Conservation (phyloP, 1,140 invertebrate species). For the Eciton burchellii region DNA sequence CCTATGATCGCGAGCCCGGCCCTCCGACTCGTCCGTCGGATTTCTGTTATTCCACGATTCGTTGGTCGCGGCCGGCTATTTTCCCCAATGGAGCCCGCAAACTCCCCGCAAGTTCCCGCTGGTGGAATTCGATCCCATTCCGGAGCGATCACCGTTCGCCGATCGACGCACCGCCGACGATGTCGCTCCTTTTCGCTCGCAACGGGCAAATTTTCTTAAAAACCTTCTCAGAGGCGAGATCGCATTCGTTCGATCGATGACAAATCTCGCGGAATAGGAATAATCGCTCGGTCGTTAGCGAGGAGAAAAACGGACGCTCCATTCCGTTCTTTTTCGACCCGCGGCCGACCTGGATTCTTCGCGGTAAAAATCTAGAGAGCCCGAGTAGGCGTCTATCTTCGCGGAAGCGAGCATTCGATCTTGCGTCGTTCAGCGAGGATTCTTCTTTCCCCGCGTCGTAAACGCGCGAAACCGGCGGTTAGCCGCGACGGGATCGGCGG, state of each 20-base stretch:
- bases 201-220: no score
- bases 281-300: neutral
- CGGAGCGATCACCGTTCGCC: no score
- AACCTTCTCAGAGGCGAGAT: no score
- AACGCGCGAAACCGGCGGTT: conserved; percentile 59
- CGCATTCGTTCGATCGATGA: no score
- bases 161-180: no score
- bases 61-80: conserved; percentile 49
- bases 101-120: conserved; percentile 18
- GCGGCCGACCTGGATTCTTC: conserved; percentile 24
- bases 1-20: conserved; percentile 61
- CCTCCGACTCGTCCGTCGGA: conserved; percentile 48
- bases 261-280: neutral
- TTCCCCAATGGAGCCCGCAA: neutral
- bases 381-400: conserved; percentile 15
- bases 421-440: conserved; percentile 29
- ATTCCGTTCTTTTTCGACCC: neutral
- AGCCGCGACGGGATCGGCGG: conserved; percentile 35
- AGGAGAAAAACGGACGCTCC: neutral
- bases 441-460: conserved; percentile 42
- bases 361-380: conserved; percentile 12
- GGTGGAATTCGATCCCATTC: conserved; percentile 6
- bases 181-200: no score
- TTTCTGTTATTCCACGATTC: conserved; percentile 67
- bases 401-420: conserved; percentile 43